Evolutionary conservation across 2,888 invertebrate genomes (phyloP).

Genomic region (Phortica okadai): DNA sequence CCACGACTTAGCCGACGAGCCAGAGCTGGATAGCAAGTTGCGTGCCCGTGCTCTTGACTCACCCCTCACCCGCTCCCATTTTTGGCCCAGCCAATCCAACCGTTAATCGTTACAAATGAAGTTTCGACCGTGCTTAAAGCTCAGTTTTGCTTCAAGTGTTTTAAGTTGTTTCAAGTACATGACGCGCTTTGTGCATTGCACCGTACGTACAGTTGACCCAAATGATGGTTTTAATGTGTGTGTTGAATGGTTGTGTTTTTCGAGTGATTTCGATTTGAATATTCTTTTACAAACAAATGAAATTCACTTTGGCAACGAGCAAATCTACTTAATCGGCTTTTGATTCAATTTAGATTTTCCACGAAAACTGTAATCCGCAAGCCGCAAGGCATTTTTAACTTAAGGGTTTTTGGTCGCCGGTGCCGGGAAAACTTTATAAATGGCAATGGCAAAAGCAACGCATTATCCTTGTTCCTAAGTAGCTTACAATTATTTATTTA

Average conservation of each 20-base stretch:
- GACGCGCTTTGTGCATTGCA: neutral
- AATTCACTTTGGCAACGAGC: neutral
- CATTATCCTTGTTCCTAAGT: constrained; percentile 45
- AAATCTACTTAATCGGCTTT: constrained; percentile 31
- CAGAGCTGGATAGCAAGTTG: too few species aligned
- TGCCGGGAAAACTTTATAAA: constrained; percentile 35
- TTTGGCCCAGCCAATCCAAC: too few species aligned
- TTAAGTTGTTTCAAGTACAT: neutral
- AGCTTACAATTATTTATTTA: constrained; percentile 65
- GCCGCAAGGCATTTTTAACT: neutral
- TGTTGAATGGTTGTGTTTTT: neutral
- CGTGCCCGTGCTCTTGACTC: too few species aligned
- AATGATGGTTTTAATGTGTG: neutral
- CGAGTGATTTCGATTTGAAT: too few species aligned
- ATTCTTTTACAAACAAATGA: too few species aligned
- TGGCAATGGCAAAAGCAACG: constrained; percentile 37
- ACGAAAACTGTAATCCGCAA: constrained; percentile 23
- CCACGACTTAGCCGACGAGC: too few species aligned
- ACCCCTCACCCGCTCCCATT: too few species aligned
- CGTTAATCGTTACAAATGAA: too few species aligned
- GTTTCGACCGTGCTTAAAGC: constrained; percentile 10
- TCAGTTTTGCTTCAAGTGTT: neutral
- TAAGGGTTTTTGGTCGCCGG: constrained; percentile 12
- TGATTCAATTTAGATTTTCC: constrained; percentile 35
- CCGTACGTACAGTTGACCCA: neutral